Conservation (phyloP, 2,113 vertebrate genomes). For the Isichthys henryi region DNA sequence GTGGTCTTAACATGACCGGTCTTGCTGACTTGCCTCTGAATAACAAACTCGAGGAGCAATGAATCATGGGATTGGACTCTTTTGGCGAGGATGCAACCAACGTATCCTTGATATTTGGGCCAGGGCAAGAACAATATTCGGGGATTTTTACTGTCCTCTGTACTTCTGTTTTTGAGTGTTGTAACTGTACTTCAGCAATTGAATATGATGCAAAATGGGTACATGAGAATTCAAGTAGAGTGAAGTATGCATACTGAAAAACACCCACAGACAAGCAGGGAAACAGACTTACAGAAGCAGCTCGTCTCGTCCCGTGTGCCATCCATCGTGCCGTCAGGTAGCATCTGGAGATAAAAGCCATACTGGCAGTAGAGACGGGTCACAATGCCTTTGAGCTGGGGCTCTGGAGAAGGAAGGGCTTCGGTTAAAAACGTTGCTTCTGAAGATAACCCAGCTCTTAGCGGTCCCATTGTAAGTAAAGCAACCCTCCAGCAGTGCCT, state of each 20-base stretch:
- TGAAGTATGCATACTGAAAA: background rate
- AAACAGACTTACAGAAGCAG: conserved; percentile 62
- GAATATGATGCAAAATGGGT: background rate
- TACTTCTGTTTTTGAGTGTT: background rate
- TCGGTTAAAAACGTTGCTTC: background rate
- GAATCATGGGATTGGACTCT: background rate
- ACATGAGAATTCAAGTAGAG: background rate
- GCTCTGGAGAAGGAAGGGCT: conserved; percentile 56
- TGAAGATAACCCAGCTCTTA: background rate
- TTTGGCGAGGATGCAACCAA: background rate
- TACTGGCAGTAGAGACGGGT: conserved; percentile 77
- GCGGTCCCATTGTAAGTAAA: background rate
- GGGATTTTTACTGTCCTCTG: background rate
- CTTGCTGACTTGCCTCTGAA: background rate
- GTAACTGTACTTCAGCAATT: background rate
- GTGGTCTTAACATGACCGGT: background rate
- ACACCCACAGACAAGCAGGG: background rate
- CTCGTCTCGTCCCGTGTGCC: conserved; percentile 71
- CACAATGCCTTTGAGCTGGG: conserved; percentile 83
- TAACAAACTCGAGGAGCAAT: background rate
- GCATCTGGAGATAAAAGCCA: conserved; percentile 80
- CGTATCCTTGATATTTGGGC: background rate
- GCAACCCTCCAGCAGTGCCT: background rate
- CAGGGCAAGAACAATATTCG: background rate
- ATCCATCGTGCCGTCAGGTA: conserved; percentile 73